Percentiles rank a stretch among this genome's conserved stretches.
These are phyloP conservation scores for Phenganax stokvisi DNA, from an alignment of 92 coral and sea anemone genomes.

Conservation along the genomic window DNA sequence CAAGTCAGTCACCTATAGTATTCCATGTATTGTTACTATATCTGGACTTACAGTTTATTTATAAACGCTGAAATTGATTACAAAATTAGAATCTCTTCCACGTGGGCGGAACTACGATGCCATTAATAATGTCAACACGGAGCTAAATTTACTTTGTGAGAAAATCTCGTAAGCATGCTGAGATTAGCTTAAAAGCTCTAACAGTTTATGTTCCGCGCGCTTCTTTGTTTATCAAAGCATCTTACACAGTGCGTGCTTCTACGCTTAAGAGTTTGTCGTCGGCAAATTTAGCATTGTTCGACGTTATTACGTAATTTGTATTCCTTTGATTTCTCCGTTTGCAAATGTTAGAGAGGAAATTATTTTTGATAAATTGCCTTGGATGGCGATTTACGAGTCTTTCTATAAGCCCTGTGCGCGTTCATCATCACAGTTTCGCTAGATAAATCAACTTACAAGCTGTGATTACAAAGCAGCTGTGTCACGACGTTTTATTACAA, in stretches of 20 bases:
- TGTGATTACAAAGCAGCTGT: conserved; percentile 8
- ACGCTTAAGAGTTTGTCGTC: conserved; percentile 8
- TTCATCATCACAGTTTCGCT: conserved; percentile 4
- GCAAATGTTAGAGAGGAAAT: background rate
- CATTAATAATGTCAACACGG: background rate
- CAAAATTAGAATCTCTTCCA: background rate
- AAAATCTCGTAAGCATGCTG: conserved; percentile 15
- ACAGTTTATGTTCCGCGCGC: conserved; percentile 1
- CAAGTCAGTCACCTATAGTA: background rate
- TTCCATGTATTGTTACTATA: background rate
- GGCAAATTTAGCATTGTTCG: background rate
- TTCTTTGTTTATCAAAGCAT: background rate
- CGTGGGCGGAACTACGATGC: background rate
- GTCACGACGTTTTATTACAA: conserved; percentile 2
- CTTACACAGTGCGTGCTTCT: background rate
- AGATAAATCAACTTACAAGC: background rate
- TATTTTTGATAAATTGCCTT: too few relatives aligned
- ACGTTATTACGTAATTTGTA: background rate
- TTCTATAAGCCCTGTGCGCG: background rate
- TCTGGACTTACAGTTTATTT: conserved; percentile 2
- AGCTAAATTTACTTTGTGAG: background rate
- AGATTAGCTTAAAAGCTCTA: conserved; percentile 5
- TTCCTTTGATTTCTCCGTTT: background rate
- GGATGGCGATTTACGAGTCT: background rate
- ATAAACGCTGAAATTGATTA: background rate